These are phyloP conservation scores for Ormyrus rosae DNA, from an alignment of 2,888 invertebrate species.

Conservation along the genomic window DNA sequence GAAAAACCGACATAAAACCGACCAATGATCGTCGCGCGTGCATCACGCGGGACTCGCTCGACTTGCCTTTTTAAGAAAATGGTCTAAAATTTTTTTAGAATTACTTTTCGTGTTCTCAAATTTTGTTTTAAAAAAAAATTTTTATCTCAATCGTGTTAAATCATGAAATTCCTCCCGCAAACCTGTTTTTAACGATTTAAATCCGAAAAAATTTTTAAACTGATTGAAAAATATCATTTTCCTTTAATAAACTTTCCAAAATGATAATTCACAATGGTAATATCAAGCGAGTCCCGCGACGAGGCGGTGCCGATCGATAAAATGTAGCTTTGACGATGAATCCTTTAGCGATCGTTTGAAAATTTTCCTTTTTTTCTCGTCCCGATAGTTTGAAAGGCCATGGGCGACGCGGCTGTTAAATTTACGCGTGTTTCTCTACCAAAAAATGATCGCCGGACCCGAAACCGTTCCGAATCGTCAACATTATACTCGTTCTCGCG, in stretches of 20 bases:
- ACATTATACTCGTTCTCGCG: slow-evolving; percentile 25
- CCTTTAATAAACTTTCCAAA: no score
- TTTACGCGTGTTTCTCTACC: slow-evolving; percentile 47
- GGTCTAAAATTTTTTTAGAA: neutral
- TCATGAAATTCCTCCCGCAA: no score
- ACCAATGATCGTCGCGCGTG: slow-evolving; percentile 68
- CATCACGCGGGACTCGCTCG: slow-evolving; percentile 62
- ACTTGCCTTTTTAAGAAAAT: slow-evolving; percentile 14
- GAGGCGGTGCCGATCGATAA: slow-evolving; percentile 66
- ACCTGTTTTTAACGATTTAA: no score
- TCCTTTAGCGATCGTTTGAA: slow-evolving; percentile 71
- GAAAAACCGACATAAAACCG: slow-evolving; percentile 63
- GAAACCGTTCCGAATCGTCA: slow-evolving; percentile 13
- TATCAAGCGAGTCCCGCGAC: slow-evolving; percentile 61
- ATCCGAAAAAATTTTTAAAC: no score
- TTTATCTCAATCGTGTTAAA: no score
- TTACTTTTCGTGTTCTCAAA: slow-evolving; percentile 19
- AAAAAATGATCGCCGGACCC: slow-evolving; percentile 40
- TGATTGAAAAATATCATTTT: no score
- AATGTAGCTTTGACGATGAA: slow-evolving; percentile 74
- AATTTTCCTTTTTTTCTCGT: slow-evolving; percentile 65
- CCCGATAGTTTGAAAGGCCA: slow-evolving; percentile 69
- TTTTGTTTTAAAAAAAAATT: neutral
- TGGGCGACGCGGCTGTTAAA: slow-evolving; percentile 64
- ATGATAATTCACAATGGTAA: neutral